These are phyloP conservation scores for Xiphophorus maculatus DNA, from an alignment of 2,113 vertebrate genomes.

Conservation along the genomic window DNA sequence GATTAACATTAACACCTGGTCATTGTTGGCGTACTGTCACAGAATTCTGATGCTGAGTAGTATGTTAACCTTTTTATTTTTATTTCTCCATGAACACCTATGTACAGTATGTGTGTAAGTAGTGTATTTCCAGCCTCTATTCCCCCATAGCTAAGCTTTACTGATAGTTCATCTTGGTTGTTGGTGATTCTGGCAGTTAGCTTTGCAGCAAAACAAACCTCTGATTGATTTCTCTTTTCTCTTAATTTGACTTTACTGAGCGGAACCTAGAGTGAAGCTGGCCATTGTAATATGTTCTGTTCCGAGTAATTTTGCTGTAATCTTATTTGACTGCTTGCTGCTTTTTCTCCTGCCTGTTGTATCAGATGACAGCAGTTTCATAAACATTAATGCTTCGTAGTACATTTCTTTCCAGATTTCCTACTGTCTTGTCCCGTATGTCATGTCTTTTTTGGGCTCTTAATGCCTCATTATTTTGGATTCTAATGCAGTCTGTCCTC, in stretches of 20 bases:
- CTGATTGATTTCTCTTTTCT: constrained; percentile 48
- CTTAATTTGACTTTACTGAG: constrained; percentile 47
- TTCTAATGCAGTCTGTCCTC: constrained; percentile 11
- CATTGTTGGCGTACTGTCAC: background rate
- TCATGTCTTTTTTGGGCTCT: background rate
- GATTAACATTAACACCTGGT: background rate
- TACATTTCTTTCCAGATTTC: constrained; percentile 36
- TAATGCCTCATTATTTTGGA: constrained; percentile 1
- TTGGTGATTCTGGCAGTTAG: constrained; percentile 16
- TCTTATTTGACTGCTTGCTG: constrained; percentile 51
- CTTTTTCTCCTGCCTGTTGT: constrained; percentile 39
- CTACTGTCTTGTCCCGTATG: background rate
- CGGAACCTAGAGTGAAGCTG: constrained; percentile 29
- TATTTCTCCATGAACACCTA: background rate
- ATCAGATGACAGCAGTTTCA: constrained; percentile 24
- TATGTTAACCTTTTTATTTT: background rate
- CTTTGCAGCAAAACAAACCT: constrained; percentile 21
- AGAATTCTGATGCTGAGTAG: background rate
- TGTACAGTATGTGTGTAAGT: background rate
- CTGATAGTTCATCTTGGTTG: background rate
- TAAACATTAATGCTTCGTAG: constrained; percentile 35
- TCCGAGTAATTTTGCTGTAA: constrained; percentile 40
- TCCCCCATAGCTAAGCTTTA: background rate
- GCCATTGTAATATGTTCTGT: constrained; percentile 36
- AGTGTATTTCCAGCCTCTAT: background rate